Conservation (phyloP, 2,797 vertebrate species). For the Sparus aurata region DNA sequence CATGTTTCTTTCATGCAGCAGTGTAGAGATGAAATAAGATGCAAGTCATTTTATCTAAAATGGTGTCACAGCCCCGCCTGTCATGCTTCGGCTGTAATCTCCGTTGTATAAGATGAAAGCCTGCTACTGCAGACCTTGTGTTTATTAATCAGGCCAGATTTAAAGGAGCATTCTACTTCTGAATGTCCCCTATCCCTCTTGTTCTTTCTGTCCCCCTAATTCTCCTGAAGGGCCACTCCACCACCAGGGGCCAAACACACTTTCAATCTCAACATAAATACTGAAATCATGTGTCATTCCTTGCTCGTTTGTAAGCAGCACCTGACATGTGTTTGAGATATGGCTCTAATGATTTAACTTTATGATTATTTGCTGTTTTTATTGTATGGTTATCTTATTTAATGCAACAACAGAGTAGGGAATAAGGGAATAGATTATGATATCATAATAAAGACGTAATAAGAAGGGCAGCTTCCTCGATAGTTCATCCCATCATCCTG, state of each 20-base stretch:
- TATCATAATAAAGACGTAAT: slow-evolving; percentile 13
- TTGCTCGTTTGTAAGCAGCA: not conserved
- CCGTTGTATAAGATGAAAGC: slow-evolving; percentile 25
- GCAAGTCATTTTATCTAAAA: not conserved
- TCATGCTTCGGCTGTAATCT: slow-evolving; percentile 6
- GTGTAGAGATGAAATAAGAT: not conserved
- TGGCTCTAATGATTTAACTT: not conserved
- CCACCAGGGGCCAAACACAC: slow-evolving; percentile 39
- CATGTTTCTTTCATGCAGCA: not conserved
- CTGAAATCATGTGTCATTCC: not conserved
- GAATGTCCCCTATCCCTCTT: not conserved
- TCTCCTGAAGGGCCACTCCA: slow-evolving; percentile 62
- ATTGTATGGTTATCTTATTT: not conserved
- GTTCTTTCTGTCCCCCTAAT: not conserved
- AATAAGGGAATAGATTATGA: slow-evolving; percentile 6
- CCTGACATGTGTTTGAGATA: not conserved
- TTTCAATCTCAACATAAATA: slow-evolving; percentile 2
- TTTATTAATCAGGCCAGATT: slow-evolving; percentile 49
- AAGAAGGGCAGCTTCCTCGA: slow-evolving; percentile 29
- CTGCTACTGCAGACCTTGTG: not conserved
- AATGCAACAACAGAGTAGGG: not conserved
- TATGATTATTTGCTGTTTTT: not conserved
- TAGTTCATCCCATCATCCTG: slow-evolving; percentile 40
- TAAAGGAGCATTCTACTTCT: slow-evolving; percentile 32
- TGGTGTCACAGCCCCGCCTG: not conserved